Evolutionary conservation across 2,113 vertebrate species (phyloP).

Genomic region (Pseudopodoces humilis): DNA sequence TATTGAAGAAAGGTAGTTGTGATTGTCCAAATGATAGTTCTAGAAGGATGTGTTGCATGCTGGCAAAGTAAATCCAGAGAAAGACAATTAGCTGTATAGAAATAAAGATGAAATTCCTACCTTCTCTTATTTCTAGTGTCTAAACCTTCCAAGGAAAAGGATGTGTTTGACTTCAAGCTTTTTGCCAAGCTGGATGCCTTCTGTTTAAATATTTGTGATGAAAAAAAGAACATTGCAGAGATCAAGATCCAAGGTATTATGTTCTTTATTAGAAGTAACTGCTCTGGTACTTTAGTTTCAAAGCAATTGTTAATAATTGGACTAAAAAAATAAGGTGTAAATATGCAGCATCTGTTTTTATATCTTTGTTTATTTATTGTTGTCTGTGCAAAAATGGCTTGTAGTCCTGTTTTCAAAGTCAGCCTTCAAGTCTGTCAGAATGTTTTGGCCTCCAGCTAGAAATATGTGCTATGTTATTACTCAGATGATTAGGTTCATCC

Average conservation of each 20-base stretch:
- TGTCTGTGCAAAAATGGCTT: neutral
- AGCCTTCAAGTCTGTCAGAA: neutral
- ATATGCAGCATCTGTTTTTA: neutral
- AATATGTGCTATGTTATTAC: neutral
- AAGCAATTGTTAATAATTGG: neutral
- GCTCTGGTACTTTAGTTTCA: neutral
- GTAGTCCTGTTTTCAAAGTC: neutral
- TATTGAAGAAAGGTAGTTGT: conserved; percentile 75
- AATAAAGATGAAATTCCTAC: neutral
- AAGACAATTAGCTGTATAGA: neutral
- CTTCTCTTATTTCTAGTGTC: conserved; percentile 60
- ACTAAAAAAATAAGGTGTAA: neutral
- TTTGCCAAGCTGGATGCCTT: conserved; percentile 88
- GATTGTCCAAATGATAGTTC: neutral
- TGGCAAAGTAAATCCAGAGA: neutral
- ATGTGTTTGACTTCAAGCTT: conserved; percentile 85
- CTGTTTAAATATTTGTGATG: conserved; percentile 86
- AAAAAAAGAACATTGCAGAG: conserved; percentile 86
- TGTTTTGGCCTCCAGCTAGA: neutral
- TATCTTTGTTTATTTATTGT: neutral
- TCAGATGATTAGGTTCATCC: neutral
- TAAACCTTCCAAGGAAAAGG: conserved; percentile 76
- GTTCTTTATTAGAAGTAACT: neutral
- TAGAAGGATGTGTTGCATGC: neutral
- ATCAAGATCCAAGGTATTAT: conserved; percentile 90